Evolutionary conservation across 2,113 vertebrate species (phyloP).

Genomic region (Excalfactoria chinensis): DNA sequence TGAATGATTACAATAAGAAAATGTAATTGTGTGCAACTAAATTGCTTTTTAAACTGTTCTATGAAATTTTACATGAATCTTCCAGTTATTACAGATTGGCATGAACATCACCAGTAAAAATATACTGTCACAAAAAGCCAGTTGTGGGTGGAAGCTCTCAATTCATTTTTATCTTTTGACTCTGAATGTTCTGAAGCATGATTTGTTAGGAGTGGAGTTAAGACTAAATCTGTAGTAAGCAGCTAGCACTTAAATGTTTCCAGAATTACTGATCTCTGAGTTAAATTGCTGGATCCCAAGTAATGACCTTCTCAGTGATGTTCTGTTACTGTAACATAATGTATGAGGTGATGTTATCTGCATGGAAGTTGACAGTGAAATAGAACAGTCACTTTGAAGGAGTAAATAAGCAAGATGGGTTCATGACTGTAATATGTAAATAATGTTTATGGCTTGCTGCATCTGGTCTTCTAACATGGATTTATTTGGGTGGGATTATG

Average conservation of each 20-base stretch:
- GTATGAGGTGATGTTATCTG: not conserved
- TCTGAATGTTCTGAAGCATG: not conserved
- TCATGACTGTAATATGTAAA: not conserved
- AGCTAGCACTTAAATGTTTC: not conserved
- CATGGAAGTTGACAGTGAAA: not conserved
- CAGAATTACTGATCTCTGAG: not conserved
- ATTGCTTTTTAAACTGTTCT: not conserved
- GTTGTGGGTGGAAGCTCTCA: slow-evolving; percentile 20
- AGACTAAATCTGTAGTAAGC: not conserved
- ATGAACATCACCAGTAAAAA: slow-evolving; percentile 28
- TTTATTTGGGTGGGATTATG: slow-evolving; percentile 3
- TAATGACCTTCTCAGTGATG: not conserved
- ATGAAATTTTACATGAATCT: not conserved
- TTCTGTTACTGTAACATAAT: not conserved
- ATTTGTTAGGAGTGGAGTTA: not conserved
- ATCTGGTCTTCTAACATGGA: not conserved
- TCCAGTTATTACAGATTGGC: slow-evolving; percentile 13
- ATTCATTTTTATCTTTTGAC: not conserved
- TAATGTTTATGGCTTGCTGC: not conserved
- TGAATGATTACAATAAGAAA: slow-evolving; percentile 16
- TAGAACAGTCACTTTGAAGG: not conserved
- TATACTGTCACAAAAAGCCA: not conserved
- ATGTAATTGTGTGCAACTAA: not conserved
- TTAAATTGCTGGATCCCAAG: not conserved
- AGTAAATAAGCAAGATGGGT: not conserved